Evolutionary conservation across 2,888 invertebrate species (phyloP).

Genomic region (Tetragonula carbonaria): DNA sequence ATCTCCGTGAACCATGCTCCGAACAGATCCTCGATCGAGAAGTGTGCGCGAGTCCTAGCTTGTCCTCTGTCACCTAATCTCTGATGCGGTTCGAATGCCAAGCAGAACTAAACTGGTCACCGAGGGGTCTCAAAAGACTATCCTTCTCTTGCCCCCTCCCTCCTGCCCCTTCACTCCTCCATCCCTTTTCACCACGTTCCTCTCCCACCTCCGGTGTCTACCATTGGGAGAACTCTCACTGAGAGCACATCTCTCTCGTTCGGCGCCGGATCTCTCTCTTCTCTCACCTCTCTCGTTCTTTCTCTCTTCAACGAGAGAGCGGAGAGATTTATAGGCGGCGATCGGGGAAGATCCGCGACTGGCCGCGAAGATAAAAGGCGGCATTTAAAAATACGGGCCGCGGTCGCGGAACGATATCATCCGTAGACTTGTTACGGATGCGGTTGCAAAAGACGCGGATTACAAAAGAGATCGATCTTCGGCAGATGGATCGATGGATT

Average conservation of each 20-base stretch:
- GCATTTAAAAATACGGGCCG: constrained; percentile 58
- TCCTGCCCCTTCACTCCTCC: constrained; percentile 54
- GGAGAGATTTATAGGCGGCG: constrained; percentile 60
- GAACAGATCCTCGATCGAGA: constrained; percentile 32
- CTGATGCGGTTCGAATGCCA: constrained; percentile 69
- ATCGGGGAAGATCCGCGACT: constrained; percentile 57
- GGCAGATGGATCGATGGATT: background rate
- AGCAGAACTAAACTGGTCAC: constrained; percentile 77
- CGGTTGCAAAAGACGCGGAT: constrained; percentile 5
- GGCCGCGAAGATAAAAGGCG: constrained; percentile 48
- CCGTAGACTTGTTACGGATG: constrained; percentile 35
- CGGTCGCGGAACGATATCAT: constrained; percentile 5
- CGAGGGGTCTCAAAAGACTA: constrained; percentile 75
- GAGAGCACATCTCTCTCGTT: constrained; percentile 18
- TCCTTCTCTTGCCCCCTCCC: constrained; percentile 63
- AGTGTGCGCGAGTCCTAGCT: constrained; percentile 31
- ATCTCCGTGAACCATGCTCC: background rate
- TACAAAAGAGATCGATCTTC: background rate
- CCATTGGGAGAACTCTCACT: constrained; percentile 28
- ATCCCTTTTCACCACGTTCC: constrained; percentile 58
- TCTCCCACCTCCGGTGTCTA: constrained; percentile 46
- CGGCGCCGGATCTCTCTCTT: constrained; percentile 7
- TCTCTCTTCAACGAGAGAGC: constrained; percentile 34
- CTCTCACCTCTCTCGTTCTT: constrained; percentile 20
- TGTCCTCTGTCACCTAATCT: constrained; percentile 62